A percentile compares a stretch with the other conserved stretches of the same genome.
Evolutionary conservation across 1,140 invertebrate species (phyloP).

Genomic region (Drosophila sucinea): DNA sequence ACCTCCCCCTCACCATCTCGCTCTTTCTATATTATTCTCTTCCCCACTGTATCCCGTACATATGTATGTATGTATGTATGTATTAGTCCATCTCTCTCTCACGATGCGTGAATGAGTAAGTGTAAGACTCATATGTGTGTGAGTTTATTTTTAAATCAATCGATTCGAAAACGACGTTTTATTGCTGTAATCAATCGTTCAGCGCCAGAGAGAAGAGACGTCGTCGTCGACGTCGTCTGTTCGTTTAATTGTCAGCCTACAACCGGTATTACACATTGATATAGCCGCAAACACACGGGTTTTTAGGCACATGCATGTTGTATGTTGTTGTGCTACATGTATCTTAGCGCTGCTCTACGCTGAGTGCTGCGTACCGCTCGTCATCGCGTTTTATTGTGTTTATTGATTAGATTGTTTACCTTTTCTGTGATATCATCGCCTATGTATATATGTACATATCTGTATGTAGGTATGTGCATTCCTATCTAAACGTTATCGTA

Average conservation of each 20-base stretch:
- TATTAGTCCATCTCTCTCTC: not conserved
- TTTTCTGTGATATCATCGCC: conserved; percentile 76
- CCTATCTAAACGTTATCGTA: conserved; percentile 60
- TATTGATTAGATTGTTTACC: conserved; percentile 81
- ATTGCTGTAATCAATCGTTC: conserved; percentile 80
- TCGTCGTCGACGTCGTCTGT: conserved; percentile 40
- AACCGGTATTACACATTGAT: conserved; percentile 57
- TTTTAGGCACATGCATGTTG: conserved; percentile 5
- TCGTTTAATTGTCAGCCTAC: conserved; percentile 53
- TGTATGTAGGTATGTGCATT: conserved; percentile 8
- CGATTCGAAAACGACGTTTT: conserved; percentile 75
- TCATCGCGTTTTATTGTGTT: conserved; percentile 70
- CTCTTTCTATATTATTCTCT: not conserved
- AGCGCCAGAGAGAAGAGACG: conserved; percentile 41
- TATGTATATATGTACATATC: not conserved
- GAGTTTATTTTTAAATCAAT: conserved; percentile 79
- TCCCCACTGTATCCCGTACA: not conserved
- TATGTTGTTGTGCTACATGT: too few species aligned
- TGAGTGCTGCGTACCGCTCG: conserved; percentile 57
- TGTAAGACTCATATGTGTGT: conserved; percentile 30
- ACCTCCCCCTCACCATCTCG: not conserved
- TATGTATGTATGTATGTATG: too few species aligned
- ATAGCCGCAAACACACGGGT: conserved; percentile 14
- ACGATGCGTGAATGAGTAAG: conserved; percentile 25
- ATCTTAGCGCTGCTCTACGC: conserved; percentile 1